These are phyloP conservation scores for Automeris io DNA, from an alignment of 2,888 invertebrate genomes.

Conservation along the genomic window DNA sequence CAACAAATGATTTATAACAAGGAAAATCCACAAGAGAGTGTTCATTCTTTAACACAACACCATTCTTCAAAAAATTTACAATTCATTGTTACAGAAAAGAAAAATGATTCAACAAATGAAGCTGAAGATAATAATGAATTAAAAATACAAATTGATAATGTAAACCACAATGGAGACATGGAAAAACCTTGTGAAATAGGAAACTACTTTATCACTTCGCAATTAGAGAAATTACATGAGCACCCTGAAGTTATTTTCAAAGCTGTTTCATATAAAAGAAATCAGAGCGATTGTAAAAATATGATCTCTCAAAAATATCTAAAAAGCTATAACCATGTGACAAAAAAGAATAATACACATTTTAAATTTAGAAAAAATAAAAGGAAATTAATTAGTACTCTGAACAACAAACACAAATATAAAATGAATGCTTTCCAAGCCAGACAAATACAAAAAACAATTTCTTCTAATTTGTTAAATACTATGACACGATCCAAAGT, in stretches of 20 bases:
- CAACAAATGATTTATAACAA: constrained; percentile 26
- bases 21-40: constrained; percentile 20
- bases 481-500: constrained; percentile 29
- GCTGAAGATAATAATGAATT: constrained; percentile 19
- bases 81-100: constrained; percentile 14
- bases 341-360: constrained; percentile 25
- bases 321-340: constrained; percentile 23
- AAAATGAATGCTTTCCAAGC: constrained; percentile 18
- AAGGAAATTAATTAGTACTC: constrained; percentile 18
- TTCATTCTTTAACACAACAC: constrained; percentile 21
- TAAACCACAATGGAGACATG: background rate
- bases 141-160: constrained; percentile 11
- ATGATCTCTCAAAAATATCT: constrained; percentile 17
- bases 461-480: constrained; percentile 26
- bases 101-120: constrained; percentile 10
- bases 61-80: constrained; percentile 24
- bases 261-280: constrained; percentile 13
- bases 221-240: constrained; percentile 6
- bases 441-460: constrained; percentile 22
- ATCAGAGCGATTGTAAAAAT: constrained; percentile 13
- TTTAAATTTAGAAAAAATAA: constrained; percentile 29
- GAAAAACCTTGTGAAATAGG: background rate
- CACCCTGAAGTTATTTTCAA: constrained; percentile 26
- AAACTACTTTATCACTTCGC: background rate
- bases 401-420: constrained; percentile 26